Evolutionary conservation across 2,797 vertebrate species (phyloP).

Genomic region (Argya squamiceps): DNA sequence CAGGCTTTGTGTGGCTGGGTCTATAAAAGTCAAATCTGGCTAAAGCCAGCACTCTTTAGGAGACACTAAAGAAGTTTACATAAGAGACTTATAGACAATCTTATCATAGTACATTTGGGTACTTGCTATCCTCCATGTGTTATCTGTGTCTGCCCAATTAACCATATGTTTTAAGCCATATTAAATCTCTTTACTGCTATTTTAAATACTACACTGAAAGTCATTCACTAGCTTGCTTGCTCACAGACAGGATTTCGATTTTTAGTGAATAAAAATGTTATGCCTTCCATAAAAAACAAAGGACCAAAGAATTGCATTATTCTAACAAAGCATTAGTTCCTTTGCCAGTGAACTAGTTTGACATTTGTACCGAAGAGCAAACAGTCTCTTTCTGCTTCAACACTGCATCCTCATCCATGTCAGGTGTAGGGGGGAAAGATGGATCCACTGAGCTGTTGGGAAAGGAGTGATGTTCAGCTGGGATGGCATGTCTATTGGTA

Average conservation of each 20-base stretch:
- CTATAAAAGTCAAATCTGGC: slow-evolving; percentile 68
- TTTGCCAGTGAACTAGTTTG: slow-evolving; percentile 24
- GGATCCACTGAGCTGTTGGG: slow-evolving; percentile 45
- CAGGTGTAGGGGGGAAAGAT: slow-evolving; percentile 21
- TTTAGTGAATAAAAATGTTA: slow-evolving; percentile 60
- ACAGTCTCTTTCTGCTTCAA: slow-evolving; percentile 30
- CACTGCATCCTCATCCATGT: slow-evolving; percentile 41
- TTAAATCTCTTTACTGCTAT: slow-evolving; percentile 61
- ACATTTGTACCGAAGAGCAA: slow-evolving; percentile 25
- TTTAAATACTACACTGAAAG: slow-evolving; percentile 66
- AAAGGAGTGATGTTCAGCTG: slow-evolving; percentile 60
- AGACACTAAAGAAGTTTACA: slow-evolving; percentile 78
- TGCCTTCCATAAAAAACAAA: slow-evolving; percentile 78
- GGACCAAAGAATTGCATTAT: slow-evolving; percentile 81
- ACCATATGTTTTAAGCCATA: slow-evolving; percentile 73
- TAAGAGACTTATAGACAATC: slow-evolving; percentile 81
- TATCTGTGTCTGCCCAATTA: slow-evolving; percentile 69
- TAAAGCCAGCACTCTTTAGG: slow-evolving; percentile 70
- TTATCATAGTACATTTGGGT: slow-evolving; percentile 69
- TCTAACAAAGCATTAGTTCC: slow-evolving; percentile 63
- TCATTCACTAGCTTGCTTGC: slow-evolving; percentile 65
- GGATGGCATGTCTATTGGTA: slow-evolving; percentile 76
- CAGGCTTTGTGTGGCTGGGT: slow-evolving; percentile 63
- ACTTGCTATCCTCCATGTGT: slow-evolving; percentile 58
- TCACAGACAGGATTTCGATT: slow-evolving; percentile 64